Evolutionary conservation across 2,797 vertebrate genomes (phyloP).

Genomic region (Anguilla obscura): DNA sequence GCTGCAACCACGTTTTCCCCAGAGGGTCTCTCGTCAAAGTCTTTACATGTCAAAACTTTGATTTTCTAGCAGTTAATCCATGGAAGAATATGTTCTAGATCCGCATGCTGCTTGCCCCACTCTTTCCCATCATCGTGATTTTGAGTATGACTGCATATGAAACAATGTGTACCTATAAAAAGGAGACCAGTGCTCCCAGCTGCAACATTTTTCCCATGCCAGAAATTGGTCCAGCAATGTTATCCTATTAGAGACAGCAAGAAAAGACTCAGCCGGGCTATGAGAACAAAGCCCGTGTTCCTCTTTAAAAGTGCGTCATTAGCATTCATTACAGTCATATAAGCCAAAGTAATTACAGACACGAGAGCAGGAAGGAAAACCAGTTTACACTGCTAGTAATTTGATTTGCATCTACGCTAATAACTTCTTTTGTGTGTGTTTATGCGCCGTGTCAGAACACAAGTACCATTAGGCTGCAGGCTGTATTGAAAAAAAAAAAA

Average conservation of each 20-base stretch:
- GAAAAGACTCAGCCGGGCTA: conserved; percentile 3
- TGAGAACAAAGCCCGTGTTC: conserved; percentile 16
- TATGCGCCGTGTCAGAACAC: conserved; percentile 84
- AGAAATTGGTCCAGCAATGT: background rate
- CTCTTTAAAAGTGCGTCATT: conserved; percentile 70
- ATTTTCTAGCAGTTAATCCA: background rate
- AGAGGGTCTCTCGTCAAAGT: background rate
- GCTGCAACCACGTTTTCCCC: background rate
- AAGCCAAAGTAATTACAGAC: conserved; percentile 81
- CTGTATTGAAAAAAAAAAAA: conserved; percentile 56
- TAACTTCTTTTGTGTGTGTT: conserved; percentile 83
- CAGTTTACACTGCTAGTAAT: conserved; percentile 82
- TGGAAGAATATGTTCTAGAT: background rate
- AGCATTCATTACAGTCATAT: conserved; percentile 81
- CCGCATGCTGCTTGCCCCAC: background rate
- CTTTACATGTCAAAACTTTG: background rate
- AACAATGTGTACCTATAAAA: background rate
- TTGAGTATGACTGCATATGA: background rate
- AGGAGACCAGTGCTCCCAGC: background rate
- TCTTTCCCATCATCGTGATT: background rate
- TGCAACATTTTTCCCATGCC: background rate
- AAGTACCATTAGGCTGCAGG: conserved; percentile 80
- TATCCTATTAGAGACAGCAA: background rate
- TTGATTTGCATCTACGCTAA: conserved; percentile 87
- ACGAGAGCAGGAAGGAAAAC: conserved; percentile 77